phyloP scores from a whole-genome alignment of 2,888 invertebrate genomes.

The Candidula unifasciata region DNA sequence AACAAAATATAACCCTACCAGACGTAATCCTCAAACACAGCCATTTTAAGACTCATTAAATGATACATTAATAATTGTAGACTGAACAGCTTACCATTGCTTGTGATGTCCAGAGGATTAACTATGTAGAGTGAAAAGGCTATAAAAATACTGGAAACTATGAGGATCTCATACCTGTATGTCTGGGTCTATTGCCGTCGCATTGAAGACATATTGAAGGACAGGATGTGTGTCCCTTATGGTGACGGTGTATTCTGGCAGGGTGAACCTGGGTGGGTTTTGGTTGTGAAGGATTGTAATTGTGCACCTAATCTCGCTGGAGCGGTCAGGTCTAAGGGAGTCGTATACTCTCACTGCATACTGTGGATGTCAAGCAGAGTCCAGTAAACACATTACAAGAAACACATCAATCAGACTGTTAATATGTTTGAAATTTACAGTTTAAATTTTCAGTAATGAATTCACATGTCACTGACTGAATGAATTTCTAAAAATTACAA shows the following conservation, averaged over 20 bases:
- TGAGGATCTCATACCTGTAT: constrained; percentile 61
- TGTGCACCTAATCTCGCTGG: constrained; percentile 43
- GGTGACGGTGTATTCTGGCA: constrained; percentile 40
- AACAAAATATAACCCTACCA: too few relatives aligned
- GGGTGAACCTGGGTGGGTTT: constrained; percentile 84
- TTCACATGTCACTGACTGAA: too few relatives aligned
- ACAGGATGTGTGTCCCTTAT: constrained; percentile 62
- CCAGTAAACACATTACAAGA: too few relatives aligned
- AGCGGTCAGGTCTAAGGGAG: constrained; percentile 50
- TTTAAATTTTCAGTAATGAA: too few relatives aligned
- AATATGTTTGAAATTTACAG: too few relatives aligned
- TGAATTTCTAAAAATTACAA: too few relatives aligned
- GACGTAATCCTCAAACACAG: too few relatives aligned
- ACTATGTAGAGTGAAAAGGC: neutral
- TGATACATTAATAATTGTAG: too few relatives aligned
- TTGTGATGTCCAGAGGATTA: neutral
- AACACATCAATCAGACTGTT: too few relatives aligned
- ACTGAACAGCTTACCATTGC: too few relatives aligned
- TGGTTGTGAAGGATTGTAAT: constrained; percentile 55
- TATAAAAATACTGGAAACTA: neutral
- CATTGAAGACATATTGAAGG: constrained; percentile 53
- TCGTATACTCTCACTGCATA: constrained; percentile 57
- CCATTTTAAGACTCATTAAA: too few relatives aligned
- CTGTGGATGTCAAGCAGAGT: constrained; percentile 42
- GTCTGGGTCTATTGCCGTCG: constrained; percentile 63